Conservation (phyloP, 2,113 vertebrate species). For the Pionites leucogaster region DNA sequence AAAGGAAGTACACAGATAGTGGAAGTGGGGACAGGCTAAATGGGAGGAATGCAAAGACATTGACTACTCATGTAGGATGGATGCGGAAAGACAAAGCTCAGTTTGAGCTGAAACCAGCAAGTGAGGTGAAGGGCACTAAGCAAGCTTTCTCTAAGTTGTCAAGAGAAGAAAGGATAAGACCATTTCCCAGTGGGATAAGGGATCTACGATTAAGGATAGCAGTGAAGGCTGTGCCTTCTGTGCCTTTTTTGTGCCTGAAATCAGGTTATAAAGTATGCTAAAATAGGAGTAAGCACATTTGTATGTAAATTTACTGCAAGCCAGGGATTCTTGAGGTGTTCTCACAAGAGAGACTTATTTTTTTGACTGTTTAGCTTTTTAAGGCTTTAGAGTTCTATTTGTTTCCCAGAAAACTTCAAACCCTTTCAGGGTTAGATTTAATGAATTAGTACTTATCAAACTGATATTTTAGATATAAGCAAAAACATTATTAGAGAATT, state of each 20-base stretch:
- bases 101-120: not conserved
- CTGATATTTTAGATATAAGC: not conserved
- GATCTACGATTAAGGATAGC: not conserved
- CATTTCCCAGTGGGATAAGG: not conserved
- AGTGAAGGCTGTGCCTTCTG: not conserved
- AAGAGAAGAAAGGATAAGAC: not conserved
- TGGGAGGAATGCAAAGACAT: not conserved
- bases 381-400: not conserved
- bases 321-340: not conserved
- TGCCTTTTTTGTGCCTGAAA: not conserved
- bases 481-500: not conserved
- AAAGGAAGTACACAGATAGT: not conserved
- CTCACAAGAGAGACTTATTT: not conserved
- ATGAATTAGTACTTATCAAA: not conserved
- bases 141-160: not conserved
- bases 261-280: not conserved
- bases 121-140: not conserved
- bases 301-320: not conserved
- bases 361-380: not conserved
- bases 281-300: not conserved
- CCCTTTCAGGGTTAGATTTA: not conserved
- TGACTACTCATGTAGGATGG: not conserved
- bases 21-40: not conserved
- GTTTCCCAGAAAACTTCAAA: not conserved
- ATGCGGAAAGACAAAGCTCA: not conserved